Base-by-base conservation (phyloP, 1,140 invertebrate species). In the Oryctes rhinoceros region DNA sequence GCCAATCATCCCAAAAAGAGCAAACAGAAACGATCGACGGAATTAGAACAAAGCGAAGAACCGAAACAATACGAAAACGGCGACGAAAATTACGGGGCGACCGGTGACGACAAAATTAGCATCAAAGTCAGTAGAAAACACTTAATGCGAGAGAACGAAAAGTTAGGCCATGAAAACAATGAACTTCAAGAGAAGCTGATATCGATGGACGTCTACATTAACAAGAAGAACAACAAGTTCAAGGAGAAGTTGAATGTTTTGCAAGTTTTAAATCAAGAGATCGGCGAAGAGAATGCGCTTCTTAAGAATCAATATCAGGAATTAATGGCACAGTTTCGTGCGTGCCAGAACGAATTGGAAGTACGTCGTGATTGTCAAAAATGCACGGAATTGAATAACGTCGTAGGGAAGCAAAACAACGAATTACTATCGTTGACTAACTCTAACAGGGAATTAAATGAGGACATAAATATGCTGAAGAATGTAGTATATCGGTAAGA, bases 401-500 rank as follows among this genome's bases (percentile, higher is more conserved):
- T 82, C 75, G 80, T 90, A 4, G 88, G 88, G 49, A 88, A 87
- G 80, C 85, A 86, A 81, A 88, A 87, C 18, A 79, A 87, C n/a
- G 89, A 90, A 15, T 84, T 90, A 35, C 82, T 86, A 71, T 84
- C 81, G 37, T 82, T 90, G 44, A 88, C 88, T 37, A 84, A 84
- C 4, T 88, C 90, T 53, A 93, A 92, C 84, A 82, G 85, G 75
- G 89, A 90, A 48, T 84, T 91, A 5, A 86, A 85, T 30, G 89
- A 91, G 83, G 93, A 94, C 84, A 86, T 93, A 53, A 86, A 88
- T 20, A 90, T 94, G 87, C 84, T 94, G 4, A 94, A 94, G 86
- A 92, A 90, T 59, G 88, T 94, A 0, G 90, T 94, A 79, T 93
- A 91, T 83, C 89, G 90, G 90, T 91, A 83, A 76, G 48, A n/a